Evolutionary conservation across 2,797 vertebrate genomes (phyloP), one percentile per base, ranked within the genome.

Genomic region (Mycteria americana): DNA sequence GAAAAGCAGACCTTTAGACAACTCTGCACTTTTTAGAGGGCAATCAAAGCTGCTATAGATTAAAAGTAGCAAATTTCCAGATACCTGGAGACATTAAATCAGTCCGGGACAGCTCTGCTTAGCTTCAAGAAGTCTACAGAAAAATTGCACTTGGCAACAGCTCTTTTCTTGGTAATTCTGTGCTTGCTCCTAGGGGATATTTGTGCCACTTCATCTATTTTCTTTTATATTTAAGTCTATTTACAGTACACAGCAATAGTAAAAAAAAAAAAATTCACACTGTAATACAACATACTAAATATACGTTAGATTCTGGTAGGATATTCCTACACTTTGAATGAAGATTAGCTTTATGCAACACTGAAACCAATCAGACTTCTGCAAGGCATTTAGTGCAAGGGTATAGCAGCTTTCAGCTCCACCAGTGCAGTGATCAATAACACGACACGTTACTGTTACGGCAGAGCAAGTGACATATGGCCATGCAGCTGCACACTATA

Each of bases 381-480:
- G 65, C 48, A 83, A 94, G 88, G n/a, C 68, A 35, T 60, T n/a
- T 54, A 59, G 88, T 6, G 4, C 33, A 35, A n/a, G 53, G 50
- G 35, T 18, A n/a, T 1, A 74, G 73, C 50, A 51, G 81, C 85
- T 74, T 73, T 54, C 63, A 41, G 91, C 92, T 90, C 81, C 75
- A 85, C 54, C 73, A 57, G 43, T 14, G 60, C 75, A 65, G 51
- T 18, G 73, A 81, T 83, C 69, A 31, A 37, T 90, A 92, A 82
- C 7, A 1, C 37, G 63, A 84, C 53, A 39, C 3, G 0, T 37
- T 50, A 57, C 62, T n/a, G 72, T 75, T 65, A 81, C 30, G 46
- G 53, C 90, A 95, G 56, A 92, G 67, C 73, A 85, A 95, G 89
- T 94, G 95, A 95, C 97, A 81, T 87, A 57, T 31, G 76, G 85